Conservation (phyloP, 2,113 vertebrate genomes). For the Coracopsis vasa region DNA sequence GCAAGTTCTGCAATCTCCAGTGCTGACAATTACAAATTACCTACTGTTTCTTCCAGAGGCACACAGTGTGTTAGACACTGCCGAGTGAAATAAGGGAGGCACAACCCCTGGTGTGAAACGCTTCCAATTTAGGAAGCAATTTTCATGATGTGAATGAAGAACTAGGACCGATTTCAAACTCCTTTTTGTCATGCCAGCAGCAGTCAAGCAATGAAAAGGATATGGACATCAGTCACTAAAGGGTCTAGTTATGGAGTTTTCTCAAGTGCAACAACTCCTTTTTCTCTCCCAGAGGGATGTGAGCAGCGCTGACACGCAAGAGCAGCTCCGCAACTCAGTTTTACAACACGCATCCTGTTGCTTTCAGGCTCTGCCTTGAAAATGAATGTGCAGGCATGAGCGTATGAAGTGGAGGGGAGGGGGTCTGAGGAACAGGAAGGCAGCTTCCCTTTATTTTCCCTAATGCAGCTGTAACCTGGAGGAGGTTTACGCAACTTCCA, state of each 20-base stretch:
- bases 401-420: neutral
- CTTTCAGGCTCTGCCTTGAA: too few relatives aligned
- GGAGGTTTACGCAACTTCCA: neutral
- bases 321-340: neutral
- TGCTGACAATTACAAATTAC: neutral
- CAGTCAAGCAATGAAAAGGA: neutral
- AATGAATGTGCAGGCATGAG: fast-evolving
- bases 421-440: neutral
- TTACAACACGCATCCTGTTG: neutral
- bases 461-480: neutral
- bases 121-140: neutral
- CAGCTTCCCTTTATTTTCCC: neutral
- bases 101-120: neutral
- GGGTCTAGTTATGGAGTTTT: neutral
- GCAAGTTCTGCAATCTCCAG: neutral
- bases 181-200: neutral
- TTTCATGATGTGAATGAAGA: neutral
- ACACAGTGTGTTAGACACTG: neutral
- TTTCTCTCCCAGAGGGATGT: neutral
- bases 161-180: neutral
- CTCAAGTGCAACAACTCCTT: neutral
- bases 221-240: fast-evolving
- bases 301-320: neutral
- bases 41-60: neutral
- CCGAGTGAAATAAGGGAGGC: neutral